Base-by-base conservation (phyloP, 2,797 vertebrate species). In the Gallinago stenura region DNA sequence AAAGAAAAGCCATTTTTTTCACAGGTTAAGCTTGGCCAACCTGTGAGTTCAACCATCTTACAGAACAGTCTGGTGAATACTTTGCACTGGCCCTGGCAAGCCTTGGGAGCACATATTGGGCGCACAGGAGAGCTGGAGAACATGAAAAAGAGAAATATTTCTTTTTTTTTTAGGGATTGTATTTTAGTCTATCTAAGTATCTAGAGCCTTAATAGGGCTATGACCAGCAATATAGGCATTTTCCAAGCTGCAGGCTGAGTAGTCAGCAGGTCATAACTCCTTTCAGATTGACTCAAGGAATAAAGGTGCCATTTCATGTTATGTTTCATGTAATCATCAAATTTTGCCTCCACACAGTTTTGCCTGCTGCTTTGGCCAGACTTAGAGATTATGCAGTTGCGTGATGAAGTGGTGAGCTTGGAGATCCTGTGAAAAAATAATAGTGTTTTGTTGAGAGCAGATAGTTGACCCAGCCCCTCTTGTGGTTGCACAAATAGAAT, bases 1-100 rank as follows among this genome's bases (percentile, higher is more conserved):
- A 92, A 86, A 83, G 35, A 83, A 90, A 89, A 88, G 17, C 7
- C 4, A 5, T 68, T 92, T 70, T 70, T 43, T 62, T 83, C 30
- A 58, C 43, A 64, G n/a, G 28, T 81, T 62, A 71, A 69, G 18
- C 9, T 84, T 82, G 64, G 31, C 19, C 17, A 82, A 15, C 10
- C 56, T 83, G 21, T 62, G 56, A 45, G 21, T 62, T 88, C n/a
- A 93, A 25, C 13, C 19, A 6, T 33, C 6, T 77, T 71, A 68
- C 3, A 16, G 24, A 68, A 35, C 0, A 0, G 12, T 35, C 48
- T 75, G 31, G 22, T 64, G 39, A 86, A 53, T 45, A 46, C 15
- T 56, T 68, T 58, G 22, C 17, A 17, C 17, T 70, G 65, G 3
- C 21, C 80, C 43, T 88, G 69, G 7, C n/a, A 56, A 51, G 30